phyloP scores from a whole-genome alignment of 2,888 invertebrate species.

The Pterobdella sp. region DNA sequence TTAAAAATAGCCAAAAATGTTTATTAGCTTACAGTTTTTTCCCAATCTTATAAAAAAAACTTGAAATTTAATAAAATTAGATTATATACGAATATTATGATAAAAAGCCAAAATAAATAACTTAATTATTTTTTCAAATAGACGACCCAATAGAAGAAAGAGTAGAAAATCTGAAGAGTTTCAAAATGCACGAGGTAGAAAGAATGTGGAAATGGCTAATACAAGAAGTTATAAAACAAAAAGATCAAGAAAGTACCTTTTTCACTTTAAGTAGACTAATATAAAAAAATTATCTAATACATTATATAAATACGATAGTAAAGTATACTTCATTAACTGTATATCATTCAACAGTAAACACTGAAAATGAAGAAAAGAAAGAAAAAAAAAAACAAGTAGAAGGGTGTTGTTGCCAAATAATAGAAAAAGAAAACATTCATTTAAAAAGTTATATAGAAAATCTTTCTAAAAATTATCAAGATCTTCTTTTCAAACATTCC shows the following conservation, averaged over 20 bases:
- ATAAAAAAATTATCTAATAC: too few species aligned
- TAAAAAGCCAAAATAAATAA: too few species aligned
- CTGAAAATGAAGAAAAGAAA: neutral
- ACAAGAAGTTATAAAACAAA: neutral
- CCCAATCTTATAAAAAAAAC: too few species aligned
- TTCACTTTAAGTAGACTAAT: neutral
- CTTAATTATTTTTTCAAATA: neutral
- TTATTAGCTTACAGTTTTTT: too few species aligned
- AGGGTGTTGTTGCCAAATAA: slow-evolving; percentile 4
- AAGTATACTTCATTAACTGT: too few species aligned
- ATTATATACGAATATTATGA: too few species aligned
- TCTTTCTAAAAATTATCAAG: slow-evolving; percentile 17
- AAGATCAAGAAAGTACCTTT: neutral
- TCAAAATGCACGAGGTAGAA: slow-evolving; percentile 7
- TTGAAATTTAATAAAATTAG: too few species aligned
- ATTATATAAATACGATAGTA: too few species aligned
- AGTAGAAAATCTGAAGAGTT: slow-evolving; percentile 11
- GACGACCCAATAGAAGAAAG: slow-evolving; percentile 17
- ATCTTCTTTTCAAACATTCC: slow-evolving; percentile 7
- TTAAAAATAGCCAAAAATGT: too few species aligned
- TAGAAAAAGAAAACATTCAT: slow-evolving; percentile 1
- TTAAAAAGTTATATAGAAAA: slow-evolving; percentile 3
- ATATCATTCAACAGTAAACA: too few species aligned
- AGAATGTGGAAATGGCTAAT: slow-evolving; percentile 15
- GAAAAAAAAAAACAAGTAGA: neutral